These are phyloP conservation scores for Etheostoma cragini DNA, from an alignment of 2,113 vertebrate species.

Conservation along the genomic window DNA sequence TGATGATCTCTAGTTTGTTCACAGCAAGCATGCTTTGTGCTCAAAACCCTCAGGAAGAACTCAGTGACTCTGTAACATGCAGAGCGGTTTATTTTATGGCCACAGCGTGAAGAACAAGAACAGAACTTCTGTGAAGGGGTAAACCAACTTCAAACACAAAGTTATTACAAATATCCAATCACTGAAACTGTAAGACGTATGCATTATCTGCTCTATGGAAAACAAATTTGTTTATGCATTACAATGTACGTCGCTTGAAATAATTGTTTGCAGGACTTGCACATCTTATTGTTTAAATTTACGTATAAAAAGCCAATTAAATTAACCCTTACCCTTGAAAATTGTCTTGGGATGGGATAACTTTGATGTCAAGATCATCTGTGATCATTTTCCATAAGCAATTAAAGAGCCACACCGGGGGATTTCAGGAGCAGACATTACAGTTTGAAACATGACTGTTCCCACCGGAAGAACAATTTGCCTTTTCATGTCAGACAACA, in stretches of 20 bases:
- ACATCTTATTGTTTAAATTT: neutral
- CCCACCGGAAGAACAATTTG: neutral
- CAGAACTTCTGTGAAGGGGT: conserved; percentile 29
- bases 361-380: neutral
- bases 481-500: conserved; percentile 26
- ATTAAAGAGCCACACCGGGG: neutral
- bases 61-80: conserved; percentile 25
- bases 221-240: conserved; percentile 8
- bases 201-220: neutral
- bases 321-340: neutral
- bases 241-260: neutral
- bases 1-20: conserved; percentile 23
- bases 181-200: neutral
- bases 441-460: neutral
- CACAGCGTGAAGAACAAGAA: conserved; percentile 20
- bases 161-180: neutral
- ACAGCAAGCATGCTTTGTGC: conserved; percentile 29
- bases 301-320: neutral
- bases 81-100: conserved; percentile 43
- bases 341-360: neutral
- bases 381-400: neutral
- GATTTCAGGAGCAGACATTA: conserved; percentile 6
- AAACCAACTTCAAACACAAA: conserved; percentile 12
- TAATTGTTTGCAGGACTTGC: neutral
- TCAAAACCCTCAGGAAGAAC: conserved; percentile 20